Conservation (phyloP, 2,113 vertebrate genomes). For the Leptobrachium ailaonicum region DNA sequence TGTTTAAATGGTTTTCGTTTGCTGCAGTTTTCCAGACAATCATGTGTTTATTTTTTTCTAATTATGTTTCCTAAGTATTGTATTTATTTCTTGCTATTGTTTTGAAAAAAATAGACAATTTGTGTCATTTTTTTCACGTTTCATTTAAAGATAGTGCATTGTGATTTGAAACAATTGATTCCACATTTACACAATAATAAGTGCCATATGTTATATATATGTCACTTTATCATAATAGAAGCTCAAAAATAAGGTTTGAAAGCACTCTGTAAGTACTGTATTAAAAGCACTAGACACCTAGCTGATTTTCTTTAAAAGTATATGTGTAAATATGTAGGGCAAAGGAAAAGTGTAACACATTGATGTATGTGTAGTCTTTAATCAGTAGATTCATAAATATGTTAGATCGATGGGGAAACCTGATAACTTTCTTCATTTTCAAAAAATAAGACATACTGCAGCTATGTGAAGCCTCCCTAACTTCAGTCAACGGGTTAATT, state of each 20-base stretch:
- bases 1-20: slow-evolving; percentile 53
- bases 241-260: slow-evolving; percentile 18
- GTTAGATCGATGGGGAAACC: not conserved
- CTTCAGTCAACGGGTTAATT: too few relatives aligned
- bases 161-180: slow-evolving; percentile 15
- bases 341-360: slow-evolving; percentile 27
- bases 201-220: slow-evolving; percentile 42
- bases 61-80: slow-evolving; percentile 48
- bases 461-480: too few relatives aligned
- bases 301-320: slow-evolving; percentile 9
- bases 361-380: slow-evolving; percentile 17
- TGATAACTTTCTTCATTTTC: too few relatives aligned
- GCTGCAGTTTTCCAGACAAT: slow-evolving; percentile 79
- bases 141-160: slow-evolving; percentile 23
- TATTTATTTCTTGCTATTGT: slow-evolving; percentile 63
- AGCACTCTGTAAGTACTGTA: slow-evolving; percentile 47
- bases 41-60: slow-evolving; percentile 68
- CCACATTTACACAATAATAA: slow-evolving; percentile 9
- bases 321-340: slow-evolving; percentile 37
- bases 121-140: slow-evolving; percentile 22
- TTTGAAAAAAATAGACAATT: slow-evolving; percentile 48
- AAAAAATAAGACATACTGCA: too few relatives aligned
- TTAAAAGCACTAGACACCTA: slow-evolving; percentile 48
- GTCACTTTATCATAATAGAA: slow-evolving; percentile 19
- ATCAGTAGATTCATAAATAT: slow-evolving; percentile 20